phyloP scores from a whole-genome alignment of 2,888 invertebrate species.

The Pasiphila rectangulata region DNA sequence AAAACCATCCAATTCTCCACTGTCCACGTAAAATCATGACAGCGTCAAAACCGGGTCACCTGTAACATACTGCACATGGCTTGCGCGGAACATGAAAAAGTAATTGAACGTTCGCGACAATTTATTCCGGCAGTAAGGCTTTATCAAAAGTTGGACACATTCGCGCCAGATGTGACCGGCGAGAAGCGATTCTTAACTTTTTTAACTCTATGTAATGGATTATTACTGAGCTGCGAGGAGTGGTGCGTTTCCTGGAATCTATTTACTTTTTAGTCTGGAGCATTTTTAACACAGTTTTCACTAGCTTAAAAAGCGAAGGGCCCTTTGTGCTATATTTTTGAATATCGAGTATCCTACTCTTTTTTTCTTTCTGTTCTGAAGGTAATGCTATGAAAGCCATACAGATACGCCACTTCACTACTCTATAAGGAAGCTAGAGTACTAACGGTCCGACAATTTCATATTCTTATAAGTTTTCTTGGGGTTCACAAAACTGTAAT shows the following conservation, averaged over 20 bases:
- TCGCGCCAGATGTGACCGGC: slow-evolving; percentile 55
- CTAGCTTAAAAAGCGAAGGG: not conserved
- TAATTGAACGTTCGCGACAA: slow-evolving; percentile 45
- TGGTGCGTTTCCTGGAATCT: slow-evolving; percentile 16
- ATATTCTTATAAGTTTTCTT: too few relatives aligned
- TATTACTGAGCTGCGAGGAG: slow-evolving; percentile 32
- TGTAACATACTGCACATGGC: not conserved
- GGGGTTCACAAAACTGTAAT: too few relatives aligned
- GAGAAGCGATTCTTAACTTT: slow-evolving; percentile 45
- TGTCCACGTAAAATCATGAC: not conserved
- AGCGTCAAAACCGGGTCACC: not conserved
- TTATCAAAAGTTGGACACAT: slow-evolving; percentile 65
- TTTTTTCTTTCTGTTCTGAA: too few relatives aligned
- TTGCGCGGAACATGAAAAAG: slow-evolving; percentile 49
- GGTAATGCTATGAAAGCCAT: too few relatives aligned
- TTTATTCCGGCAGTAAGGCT: slow-evolving; percentile 53
- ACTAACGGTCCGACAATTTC: too few relatives aligned
- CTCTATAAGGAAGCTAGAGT: too few relatives aligned
- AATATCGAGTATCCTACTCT: too few relatives aligned
- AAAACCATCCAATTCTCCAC: not conserved
- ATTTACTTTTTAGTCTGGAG: not conserved
- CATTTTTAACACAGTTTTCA: not conserved
- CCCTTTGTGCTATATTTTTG: too few relatives aligned
- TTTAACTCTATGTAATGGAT: slow-evolving; percentile 48
- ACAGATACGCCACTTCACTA: too few relatives aligned